Evolutionary conservation across 2,113 vertebrate species (phyloP), one percentile per base, ranked within the genome.

Genomic region (Platichthys stellatus): DNA sequence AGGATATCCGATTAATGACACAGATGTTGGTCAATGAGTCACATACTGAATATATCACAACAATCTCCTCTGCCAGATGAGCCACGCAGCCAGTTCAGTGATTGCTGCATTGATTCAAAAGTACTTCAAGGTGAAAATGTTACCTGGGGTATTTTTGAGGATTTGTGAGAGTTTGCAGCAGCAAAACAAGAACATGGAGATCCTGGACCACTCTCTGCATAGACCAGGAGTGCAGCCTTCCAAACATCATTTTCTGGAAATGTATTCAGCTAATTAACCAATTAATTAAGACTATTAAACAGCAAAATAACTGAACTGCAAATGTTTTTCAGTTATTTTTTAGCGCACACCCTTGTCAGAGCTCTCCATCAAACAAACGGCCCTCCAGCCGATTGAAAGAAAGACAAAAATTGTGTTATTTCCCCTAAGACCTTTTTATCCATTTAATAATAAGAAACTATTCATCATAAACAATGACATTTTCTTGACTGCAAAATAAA

Each of bases 81-180:
- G 66, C 58, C 26, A 21, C 72, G 51, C 68, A 63, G 47, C 58
- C 65, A 72, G n/a, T n/a, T 72, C 64, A 59, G 15, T 54, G 69
- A 82, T 72, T 78, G 67, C 63, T 21, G 12, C 54, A 57, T 75
- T 72, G 74, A 87, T 81, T 75, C 21, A 51, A 43, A 71, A 28
- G 23, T 64, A 45, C 61, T 72, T 60, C 49, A 75, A 78, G 69
- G 70, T 74, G 67, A 80, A 59, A 54, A 68, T 72, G 56, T 61
- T 70, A 71, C 23, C 62, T 45, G 73, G 62, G 62, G 74, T 81
- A 74, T 80, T 56, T 86, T 35, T 40, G 51, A 63, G 57, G 23
- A 60, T 47, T 73, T 35, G 31, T 69, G 59, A 58, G 23, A 40
- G 58, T 57, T 80, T 73, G 57, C 31, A 62, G n/a, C 21, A 53